These are phyloP conservation scores for Conops quadrifasciatus DNA, from an alignment of 2,888 invertebrate species.

Conservation along the genomic window DNA sequence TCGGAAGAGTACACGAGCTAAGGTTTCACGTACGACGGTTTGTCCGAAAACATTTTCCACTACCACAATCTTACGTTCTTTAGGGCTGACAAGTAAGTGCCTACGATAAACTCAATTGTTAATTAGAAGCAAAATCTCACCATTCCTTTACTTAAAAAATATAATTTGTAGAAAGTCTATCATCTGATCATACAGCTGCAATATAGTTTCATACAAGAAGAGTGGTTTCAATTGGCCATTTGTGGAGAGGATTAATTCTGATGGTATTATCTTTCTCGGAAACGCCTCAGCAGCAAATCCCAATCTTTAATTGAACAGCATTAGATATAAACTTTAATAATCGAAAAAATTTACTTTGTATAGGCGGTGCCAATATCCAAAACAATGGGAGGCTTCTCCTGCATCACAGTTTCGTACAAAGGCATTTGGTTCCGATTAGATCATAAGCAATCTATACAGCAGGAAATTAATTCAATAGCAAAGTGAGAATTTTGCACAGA, in stretches of 20 bases:
- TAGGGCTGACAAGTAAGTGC: slow-evolving; percentile 89
- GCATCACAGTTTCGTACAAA: slow-evolving; percentile 82
- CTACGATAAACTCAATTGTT: slow-evolving; percentile 66
- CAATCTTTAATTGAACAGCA: slow-evolving; percentile 71
- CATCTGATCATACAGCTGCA: slow-evolving; percentile 83
- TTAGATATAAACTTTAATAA: slow-evolving; percentile 46
- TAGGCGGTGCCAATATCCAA: slow-evolving; percentile 90
- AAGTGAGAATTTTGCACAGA: too few species aligned
- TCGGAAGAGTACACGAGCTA: slow-evolving; percentile 89
- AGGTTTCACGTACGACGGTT: slow-evolving; percentile 82
- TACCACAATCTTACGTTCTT: slow-evolving; percentile 89
- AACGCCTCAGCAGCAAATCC: slow-evolving; percentile 91
- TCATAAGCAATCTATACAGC: slow-evolving; percentile 42
- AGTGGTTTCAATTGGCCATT: slow-evolving; percentile 71
- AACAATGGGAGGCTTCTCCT: slow-evolving; percentile 89
- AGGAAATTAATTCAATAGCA: too few species aligned
- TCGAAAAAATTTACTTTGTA: slow-evolving; percentile 78
- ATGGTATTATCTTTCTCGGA: slow-evolving; percentile 86
- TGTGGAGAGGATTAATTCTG: slow-evolving; percentile 76
- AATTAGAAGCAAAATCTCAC: neutral
- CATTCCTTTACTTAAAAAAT: slow-evolving; percentile 79
- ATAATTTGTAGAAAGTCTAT: slow-evolving; percentile 87
- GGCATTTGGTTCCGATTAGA: slow-evolving; percentile 68
- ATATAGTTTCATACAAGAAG: slow-evolving; percentile 71
- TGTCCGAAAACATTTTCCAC: slow-evolving; percentile 89